Evolutionary conservation across 64 coral and sea anemone genomes (phyloP).

Genomic region (Orbicella faveolata): DNA sequence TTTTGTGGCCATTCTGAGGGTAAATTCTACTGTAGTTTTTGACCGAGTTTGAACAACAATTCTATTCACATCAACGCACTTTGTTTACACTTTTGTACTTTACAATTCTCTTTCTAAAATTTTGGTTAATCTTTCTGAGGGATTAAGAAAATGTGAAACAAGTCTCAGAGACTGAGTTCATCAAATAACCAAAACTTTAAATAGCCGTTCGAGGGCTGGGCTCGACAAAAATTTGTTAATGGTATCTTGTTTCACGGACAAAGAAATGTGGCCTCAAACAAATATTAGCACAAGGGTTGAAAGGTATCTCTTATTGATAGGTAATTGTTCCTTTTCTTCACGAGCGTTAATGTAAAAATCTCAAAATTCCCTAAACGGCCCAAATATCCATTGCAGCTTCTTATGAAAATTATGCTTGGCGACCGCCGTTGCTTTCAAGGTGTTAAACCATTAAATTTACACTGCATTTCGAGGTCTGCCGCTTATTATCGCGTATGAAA

Average conservation of each 20-base stretch:
- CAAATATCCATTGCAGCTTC: not conserved
- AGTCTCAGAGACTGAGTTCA: not conserved
- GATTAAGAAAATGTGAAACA: not conserved
- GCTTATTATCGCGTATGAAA: slow-evolving; percentile 23
- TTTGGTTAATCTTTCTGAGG: not conserved
- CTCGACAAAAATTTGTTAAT: not conserved
- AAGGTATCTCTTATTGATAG: not conserved
- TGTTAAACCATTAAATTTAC: slow-evolving; percentile 38
- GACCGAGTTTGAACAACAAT: not conserved
- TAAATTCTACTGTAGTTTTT: not conserved
- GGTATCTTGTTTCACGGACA: not conserved
- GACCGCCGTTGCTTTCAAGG: slow-evolving; percentile 4
- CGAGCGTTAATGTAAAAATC: not conserved
- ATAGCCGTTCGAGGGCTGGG: not conserved
- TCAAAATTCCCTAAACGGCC: not conserved
- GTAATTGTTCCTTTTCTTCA: slow-evolving; percentile 5
- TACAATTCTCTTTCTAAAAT: not conserved
- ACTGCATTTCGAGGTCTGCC: slow-evolving; percentile 24
- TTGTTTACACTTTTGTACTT: slow-evolving; percentile 8
- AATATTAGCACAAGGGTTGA: slow-evolving; percentile 5
- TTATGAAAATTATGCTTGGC: not conserved
- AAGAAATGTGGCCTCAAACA: slow-evolving; percentile 2
- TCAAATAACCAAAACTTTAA: not conserved
- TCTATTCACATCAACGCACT: not conserved
- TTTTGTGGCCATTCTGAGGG: not conserved